Conservation (phyloP, 2,797 vertebrate species). For the Pangasius djambal region DNA sequence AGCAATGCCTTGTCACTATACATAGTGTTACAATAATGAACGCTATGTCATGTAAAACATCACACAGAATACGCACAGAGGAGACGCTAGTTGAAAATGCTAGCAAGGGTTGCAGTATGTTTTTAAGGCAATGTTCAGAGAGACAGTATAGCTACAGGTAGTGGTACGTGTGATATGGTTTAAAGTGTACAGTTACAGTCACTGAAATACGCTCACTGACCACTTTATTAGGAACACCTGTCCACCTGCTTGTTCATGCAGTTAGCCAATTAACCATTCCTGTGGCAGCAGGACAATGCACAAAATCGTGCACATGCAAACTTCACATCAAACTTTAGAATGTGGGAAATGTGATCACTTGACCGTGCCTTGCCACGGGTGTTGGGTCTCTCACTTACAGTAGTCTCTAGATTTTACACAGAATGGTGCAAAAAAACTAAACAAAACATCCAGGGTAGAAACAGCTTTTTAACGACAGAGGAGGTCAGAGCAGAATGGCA, state of each 20-base stretch:
- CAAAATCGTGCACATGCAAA: background rate
- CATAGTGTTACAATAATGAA: background rate
- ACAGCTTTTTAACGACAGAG: too few relatives aligned
- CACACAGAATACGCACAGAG: background rate
- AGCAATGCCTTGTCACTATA: background rate
- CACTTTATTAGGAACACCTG: background rate
- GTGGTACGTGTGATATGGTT: background rate
- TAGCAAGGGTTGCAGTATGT: background rate
- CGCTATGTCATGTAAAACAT: background rate
- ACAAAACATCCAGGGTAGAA: too few relatives aligned
- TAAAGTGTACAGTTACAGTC: background rate
- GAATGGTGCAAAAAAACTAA: too few relatives aligned
- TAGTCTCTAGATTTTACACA: too few relatives aligned
- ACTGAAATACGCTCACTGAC: background rate
- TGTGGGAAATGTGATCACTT: too few relatives aligned
- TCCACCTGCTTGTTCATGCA: background rate
- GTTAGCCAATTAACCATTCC: background rate
- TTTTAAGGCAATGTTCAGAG: background rate
- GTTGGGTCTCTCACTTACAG: too few relatives aligned
- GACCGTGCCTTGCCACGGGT: too few relatives aligned
- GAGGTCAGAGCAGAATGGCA: too few relatives aligned
- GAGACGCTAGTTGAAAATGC: background rate
- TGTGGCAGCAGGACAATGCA: background rate
- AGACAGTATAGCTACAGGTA: background rate
- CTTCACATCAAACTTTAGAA: background rate